These are phyloP conservation scores for Cerceris ruficornis DNA, from an alignment of 2,888 invertebrate genomes.

Conservation along the genomic window DNA sequence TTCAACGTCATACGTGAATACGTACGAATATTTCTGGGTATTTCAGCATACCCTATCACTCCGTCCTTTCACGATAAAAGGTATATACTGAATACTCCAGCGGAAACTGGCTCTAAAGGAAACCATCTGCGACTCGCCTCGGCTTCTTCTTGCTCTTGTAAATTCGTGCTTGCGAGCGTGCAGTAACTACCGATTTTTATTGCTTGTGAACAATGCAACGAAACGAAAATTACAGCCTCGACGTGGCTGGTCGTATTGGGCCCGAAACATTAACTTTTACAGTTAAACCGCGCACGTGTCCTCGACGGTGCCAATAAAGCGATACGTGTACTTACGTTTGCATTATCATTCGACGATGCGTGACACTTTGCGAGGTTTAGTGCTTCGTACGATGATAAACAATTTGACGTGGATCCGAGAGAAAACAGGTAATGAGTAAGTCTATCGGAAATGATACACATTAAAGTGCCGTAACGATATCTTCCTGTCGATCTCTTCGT, in stretches of 20 bases:
- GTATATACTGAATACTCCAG: neutral
- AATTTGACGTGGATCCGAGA: neutral
- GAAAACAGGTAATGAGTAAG: neutral
- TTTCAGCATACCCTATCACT: constrained; percentile 19
- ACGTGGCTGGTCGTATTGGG: constrained; percentile 33
- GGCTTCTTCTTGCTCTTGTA: constrained; percentile 10
- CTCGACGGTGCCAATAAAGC: constrained; percentile 53
- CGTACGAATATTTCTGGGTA: constrained; percentile 9
- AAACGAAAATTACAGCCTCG: constrained; percentile 53
- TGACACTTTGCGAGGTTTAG: constrained; percentile 20
- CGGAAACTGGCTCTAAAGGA: neutral
- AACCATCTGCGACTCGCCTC: constrained; percentile 1
- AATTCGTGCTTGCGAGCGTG: constrained; percentile 8
- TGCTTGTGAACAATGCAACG: constrained; percentile 50
- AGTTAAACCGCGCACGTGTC: constrained; percentile 56
- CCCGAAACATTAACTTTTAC: constrained; percentile 59
- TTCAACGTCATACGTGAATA: neutral
- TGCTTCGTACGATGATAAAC: neutral
- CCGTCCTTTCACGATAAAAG: neutral
- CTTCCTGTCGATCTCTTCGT: neutral
- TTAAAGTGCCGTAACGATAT: neutral
- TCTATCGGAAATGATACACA: neutral
- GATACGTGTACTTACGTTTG: constrained; percentile 26
- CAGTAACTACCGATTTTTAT: constrained; percentile 56
- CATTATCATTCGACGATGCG: constrained; percentile 19